A percentile compares a stretch with the other conserved stretches of the same genome.
Evolutionary conservation across 92 coral and sea anemone species (phyloP).

Genomic region (Zoanthus sociatus): DNA sequence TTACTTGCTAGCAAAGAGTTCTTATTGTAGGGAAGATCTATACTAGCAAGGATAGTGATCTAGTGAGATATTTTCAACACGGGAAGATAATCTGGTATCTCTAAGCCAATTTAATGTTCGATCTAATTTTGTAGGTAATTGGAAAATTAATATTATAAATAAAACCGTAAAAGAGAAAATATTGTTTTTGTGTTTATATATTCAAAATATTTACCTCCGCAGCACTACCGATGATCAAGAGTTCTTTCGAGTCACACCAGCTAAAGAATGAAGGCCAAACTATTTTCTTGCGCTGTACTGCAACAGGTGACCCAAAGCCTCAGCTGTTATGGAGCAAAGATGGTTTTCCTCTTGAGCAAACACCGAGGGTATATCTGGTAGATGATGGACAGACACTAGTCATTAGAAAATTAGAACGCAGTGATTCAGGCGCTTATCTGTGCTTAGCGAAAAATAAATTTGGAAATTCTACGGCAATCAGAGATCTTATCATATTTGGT

Average conservation of each 20-base stretch:
- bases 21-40: too few species aligned
- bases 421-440: neutral
- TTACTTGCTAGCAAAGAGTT: too few species aligned
- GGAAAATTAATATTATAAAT: neutral
- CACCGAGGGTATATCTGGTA: neutral
- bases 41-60: too few species aligned
- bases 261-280: neutral
- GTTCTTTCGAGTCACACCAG: neutral
- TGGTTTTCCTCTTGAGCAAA: neutral
- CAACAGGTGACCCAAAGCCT: constrained; percentile 1
- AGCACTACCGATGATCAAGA: constrained; percentile 9
- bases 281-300: neutral
- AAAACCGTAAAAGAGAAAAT: too few species aligned
- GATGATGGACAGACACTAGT: neutral
- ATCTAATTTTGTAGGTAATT: neutral
- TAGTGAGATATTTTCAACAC: too few species aligned
- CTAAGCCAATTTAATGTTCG: neutral
- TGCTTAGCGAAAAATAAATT: constrained; percentile 7
- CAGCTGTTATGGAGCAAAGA: constrained; percentile 1
- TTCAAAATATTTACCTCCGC: neutral
- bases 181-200: neutral
- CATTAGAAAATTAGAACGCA: neutral
- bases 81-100: too few species aligned
- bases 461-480: constrained; percentile 18
- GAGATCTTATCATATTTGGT: constrained; percentile 8